phyloP scores from a whole-genome alignment of 1,140 invertebrate genomes.

The Gyrodactylus salaris region DNA sequence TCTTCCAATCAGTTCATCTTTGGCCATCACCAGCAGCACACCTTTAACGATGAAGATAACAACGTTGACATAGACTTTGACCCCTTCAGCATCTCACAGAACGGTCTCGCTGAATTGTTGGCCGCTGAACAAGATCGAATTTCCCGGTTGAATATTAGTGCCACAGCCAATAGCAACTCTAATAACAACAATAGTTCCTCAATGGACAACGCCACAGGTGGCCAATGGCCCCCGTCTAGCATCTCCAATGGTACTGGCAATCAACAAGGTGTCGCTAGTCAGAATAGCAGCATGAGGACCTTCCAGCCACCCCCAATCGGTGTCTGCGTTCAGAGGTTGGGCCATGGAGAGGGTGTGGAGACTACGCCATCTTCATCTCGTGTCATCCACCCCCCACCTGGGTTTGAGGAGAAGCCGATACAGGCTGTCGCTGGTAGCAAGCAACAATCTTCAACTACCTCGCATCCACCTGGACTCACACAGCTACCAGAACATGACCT shows the following conservation, averaged over 20 bases:
- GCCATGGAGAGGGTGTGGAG: too few relatives aligned
- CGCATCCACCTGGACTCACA: neutral
- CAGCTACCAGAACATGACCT: neutral
- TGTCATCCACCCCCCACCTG: neutral
- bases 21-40: neutral
- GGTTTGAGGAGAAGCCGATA: neutral
- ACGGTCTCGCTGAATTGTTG: neutral
- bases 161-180: neutral
- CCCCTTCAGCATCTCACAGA: neutral
- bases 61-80: conserved; percentile 5
- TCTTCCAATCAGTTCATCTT: neutral
- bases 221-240: too few relatives aligned
- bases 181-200: neutral
- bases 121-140: neutral
- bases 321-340: too few relatives aligned
- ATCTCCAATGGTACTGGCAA: too few relatives aligned
- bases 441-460: neutral
- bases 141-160: neutral
- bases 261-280: too few relatives aligned
- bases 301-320: too few relatives aligned
- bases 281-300: too few relatives aligned
- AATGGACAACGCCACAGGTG: neutral
- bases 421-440: too few relatives aligned
- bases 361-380: too few relatives aligned
- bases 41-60: neutral